phyloP scores from a whole-genome alignment of 1,140 invertebrate genomes.

The Bombus fervidus region DNA sequence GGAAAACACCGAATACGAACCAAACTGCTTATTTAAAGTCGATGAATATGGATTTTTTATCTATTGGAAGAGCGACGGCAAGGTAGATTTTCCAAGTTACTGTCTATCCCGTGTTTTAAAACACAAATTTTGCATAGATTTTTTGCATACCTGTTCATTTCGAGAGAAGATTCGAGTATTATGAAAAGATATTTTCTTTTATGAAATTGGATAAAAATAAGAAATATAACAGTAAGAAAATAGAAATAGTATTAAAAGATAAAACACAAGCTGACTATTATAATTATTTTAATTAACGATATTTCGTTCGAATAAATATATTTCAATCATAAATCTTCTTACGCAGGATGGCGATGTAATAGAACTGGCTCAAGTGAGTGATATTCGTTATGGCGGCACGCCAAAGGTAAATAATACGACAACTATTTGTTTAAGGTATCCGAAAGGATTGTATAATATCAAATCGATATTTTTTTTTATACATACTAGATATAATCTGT shows the following conservation, averaged over 20 bases:
- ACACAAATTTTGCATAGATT: background rate
- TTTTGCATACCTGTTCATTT: background rate
- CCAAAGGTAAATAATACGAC: constrained; percentile 87
- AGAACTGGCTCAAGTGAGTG: constrained; percentile 98
- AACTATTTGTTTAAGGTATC: background rate
- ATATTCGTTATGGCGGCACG: constrained; percentile 94
- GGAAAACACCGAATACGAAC: constrained; percentile 93
- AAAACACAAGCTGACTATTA: background rate
- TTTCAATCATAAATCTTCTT: constrained; percentile 18
- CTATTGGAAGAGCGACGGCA: constrained; percentile 98
- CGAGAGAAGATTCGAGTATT: background rate
- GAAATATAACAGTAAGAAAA: background rate
- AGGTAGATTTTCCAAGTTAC: constrained; percentile 84
- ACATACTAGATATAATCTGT: background rate
- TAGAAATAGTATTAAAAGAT: background rate
- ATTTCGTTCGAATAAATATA: background rate
- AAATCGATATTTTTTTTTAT: background rate
- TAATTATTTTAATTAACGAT: background rate
- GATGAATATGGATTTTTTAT: constrained; percentile 99
- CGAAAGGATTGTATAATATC: background rate
- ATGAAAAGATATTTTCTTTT: background rate
- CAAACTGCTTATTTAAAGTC: constrained; percentile 95
- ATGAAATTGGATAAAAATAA: background rate
- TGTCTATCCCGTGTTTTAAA: too few relatives aligned
- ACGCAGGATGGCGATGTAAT: constrained; percentile 97